Evolutionary conservation across 2,113 vertebrate species (phyloP).

Genomic region (Tautogolabrus adspersus): DNA sequence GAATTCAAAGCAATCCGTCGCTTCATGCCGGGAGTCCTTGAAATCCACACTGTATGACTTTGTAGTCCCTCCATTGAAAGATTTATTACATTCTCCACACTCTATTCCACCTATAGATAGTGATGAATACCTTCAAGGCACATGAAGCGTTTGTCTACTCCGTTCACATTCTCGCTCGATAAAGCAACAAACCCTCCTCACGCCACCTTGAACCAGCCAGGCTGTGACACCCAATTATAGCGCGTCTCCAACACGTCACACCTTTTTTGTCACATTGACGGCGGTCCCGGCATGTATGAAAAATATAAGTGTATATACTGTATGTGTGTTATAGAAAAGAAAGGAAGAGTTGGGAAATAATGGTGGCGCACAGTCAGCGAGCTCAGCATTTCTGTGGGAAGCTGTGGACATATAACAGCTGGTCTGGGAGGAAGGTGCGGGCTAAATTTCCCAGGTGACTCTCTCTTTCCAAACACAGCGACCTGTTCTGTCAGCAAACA

Average conservation of each 20-base stretch:
- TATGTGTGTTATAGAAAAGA: background rate
- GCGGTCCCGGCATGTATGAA: constrained; percentile 8
- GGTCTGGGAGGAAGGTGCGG: constrained; percentile 50
- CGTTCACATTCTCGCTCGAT: constrained; percentile 29
- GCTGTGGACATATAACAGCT: constrained; percentile 63
- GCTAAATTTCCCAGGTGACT: constrained; percentile 74
- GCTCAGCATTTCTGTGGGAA: constrained; percentile 45
- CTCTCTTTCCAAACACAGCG: constrained; percentile 51
- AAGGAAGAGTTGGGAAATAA: background rate
- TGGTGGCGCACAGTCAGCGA: background rate
- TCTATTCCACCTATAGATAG: constrained; percentile 36
- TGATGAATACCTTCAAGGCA: constrained; percentile 25
- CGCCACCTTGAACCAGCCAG: constrained; percentile 29
- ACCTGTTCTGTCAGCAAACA: constrained; percentile 57
- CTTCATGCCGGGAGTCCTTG: constrained; percentile 46
- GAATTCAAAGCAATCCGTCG: constrained; percentile 56
- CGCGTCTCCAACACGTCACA: constrained; percentile 15
- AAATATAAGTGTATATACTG: background rate
- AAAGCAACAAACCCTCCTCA: constrained; percentile 18
- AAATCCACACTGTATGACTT: constrained; percentile 38
- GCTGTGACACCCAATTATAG: constrained; percentile 61
- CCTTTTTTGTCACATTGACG: constrained; percentile 25
- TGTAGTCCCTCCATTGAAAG: constrained; percentile 39
- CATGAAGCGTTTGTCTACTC: constrained; percentile 3
- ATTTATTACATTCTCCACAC: constrained; percentile 56